These are phyloP conservation scores for Heliocidaris tuberculata DNA, from an alignment of 35 echinoderm and acorn worm species.

Conservation along the genomic window DNA sequence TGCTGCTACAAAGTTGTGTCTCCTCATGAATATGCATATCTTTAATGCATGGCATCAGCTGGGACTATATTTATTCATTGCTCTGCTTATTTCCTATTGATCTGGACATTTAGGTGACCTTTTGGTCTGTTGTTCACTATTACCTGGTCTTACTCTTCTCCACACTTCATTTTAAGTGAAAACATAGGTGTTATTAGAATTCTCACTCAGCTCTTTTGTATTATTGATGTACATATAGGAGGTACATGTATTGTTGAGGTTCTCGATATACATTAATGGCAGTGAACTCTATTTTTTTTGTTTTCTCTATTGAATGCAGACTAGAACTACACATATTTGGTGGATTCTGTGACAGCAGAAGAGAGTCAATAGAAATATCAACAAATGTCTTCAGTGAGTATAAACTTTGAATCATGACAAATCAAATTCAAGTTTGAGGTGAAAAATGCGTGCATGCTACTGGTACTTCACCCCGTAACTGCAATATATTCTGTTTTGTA, in stretches of 20 bases:
- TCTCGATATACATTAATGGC: too few species aligned
- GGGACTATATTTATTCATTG: too few species aligned
- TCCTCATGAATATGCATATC: too few species aligned
- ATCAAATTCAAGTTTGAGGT: too few species aligned
- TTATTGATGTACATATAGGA: background rate
- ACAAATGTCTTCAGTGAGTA: constrained; percentile 56
- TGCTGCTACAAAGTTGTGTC: too few species aligned
- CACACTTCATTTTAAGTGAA: background rate
- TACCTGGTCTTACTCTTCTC: background rate
- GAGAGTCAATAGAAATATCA: constrained; percentile 48
- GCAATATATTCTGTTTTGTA: background rate
- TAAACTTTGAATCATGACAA: background rate
- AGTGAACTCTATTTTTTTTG: background rate
- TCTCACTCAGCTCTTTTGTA: too few species aligned
- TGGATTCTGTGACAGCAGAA: constrained; percentile 47
- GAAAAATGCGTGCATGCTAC: too few species aligned
- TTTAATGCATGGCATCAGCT: too few species aligned
- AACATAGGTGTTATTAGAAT: too few species aligned
- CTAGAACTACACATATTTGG: constrained; percentile 62
- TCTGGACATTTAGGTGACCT: background rate
- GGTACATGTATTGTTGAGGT: background rate
- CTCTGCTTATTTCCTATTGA: too few species aligned
- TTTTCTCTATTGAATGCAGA: constrained; percentile 14
- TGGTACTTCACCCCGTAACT: background rate
- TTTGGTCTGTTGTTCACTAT: background rate